Base-by-base conservation (phyloP, 2,113 vertebrate species). In the Spheniscus mendiculus region DNA sequence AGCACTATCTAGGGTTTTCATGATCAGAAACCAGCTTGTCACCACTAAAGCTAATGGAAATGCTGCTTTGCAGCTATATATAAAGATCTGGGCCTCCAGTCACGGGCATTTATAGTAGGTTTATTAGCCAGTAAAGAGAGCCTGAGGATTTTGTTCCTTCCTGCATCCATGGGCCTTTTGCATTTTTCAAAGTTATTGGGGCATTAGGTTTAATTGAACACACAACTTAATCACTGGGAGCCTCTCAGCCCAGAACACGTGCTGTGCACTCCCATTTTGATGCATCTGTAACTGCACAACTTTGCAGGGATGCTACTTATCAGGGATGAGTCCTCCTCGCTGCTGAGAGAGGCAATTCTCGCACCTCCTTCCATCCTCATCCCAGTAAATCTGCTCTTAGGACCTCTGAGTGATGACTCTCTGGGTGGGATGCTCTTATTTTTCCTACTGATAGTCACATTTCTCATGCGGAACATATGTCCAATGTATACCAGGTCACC, bases 181-280 rank as follows among this genome's bases (percentile, higher is more conserved):
- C 55, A 77, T 94, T 92, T 95, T 53, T 69, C 76, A 71, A 62
- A 78, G 79, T 89, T 95, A 89, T 83, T 59, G 59, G 80, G 7
- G 2, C 76, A 88, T 92, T 94, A 92, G 59, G 56, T 87, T 93
- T 93, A 93, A 97, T 81, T 86, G 92, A 88, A 92, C 4, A 4
- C 73, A 81, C 61, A 83, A 6, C n/a, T 83, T 90, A 92, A 93
- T 86, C 63, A 90, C 67, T 49, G 36, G 40, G 72, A 93, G 23
- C 26, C 15, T 93, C 72, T 79, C 83, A 83, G 79, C 32, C 50
- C 45, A 36, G 45, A 80, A 59, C 12, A 58, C 82, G 5, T 73
- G 67, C 83, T 94, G 88, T 81, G 90, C 21, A 34, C 45, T 78
- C n/a, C 0, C 52, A 45, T 55, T 40, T 82, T 74, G 72, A 83